These are phyloP conservation scores for Camelus bactrianus DNA, from an alignment of 2,113 vertebrate genomes.

Conservation along the genomic window DNA sequence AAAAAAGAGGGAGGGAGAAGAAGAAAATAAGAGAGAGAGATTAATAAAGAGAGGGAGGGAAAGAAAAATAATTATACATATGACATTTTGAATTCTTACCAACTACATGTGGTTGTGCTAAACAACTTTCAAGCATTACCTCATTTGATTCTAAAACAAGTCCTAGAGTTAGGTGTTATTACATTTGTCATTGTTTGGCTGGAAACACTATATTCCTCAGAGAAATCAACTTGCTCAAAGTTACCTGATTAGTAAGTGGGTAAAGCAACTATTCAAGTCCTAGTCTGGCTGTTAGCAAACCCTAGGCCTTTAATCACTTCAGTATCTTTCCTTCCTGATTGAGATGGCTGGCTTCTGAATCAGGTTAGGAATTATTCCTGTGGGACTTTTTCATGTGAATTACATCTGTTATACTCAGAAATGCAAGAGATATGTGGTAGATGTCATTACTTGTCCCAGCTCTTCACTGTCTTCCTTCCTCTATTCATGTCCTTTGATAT, in stretches of 20 bases:
- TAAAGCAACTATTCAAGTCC: neutral
- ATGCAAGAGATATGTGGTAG: neutral
- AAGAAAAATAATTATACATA: neutral
- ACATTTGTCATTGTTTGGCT: neutral
- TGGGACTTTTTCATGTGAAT: neutral
- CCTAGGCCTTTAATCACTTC: neutral
- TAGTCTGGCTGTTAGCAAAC: neutral
- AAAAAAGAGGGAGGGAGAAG: neutral
- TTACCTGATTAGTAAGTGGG: neutral
- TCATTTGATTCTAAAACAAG: neutral
- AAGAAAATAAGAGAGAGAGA: neutral
- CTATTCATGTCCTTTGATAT: neutral
- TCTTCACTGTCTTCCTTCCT: neutral
- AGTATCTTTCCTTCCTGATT: neutral
- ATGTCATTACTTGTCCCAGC: neutral
- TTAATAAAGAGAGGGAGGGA: neutral
- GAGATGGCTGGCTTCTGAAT: neutral
- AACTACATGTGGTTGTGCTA: neutral
- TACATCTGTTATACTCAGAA: neutral
- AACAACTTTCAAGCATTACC: neutral
- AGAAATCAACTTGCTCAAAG: neutral
- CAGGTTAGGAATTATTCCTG: neutral
- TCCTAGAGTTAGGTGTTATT: neutral
- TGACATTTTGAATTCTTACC: neutral
- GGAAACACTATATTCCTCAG: neutral